These are phyloP conservation scores for Drosophila aff. DNA, from an alignment of 1,140 invertebrate genomes.

Conservation along the genomic window DNA sequence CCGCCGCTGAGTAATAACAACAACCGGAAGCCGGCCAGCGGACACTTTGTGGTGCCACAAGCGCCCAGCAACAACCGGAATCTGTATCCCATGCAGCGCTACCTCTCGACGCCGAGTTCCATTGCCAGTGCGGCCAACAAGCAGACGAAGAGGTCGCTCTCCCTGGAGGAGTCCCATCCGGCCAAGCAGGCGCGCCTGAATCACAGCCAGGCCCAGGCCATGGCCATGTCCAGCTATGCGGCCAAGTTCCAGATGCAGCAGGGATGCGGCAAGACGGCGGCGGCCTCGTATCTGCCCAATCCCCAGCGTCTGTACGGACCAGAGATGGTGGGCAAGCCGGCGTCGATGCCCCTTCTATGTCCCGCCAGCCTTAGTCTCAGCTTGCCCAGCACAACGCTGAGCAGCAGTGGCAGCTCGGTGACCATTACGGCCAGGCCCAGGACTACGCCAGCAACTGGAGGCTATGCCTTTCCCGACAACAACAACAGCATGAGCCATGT, in stretches of 20 bases:
- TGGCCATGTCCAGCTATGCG: conserved; percentile 34
- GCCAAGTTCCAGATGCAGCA: conserved; percentile 31
- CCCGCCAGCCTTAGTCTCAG: conserved; percentile 41
- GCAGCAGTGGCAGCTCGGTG: conserved; percentile 23
- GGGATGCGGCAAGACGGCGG: conserved; percentile 10
- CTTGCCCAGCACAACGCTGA: conserved; percentile 11
- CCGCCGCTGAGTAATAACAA: conserved; percentile 44
- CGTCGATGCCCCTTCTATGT: conserved; percentile 44
- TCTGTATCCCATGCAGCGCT: conserved; percentile 63
- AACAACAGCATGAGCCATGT: conserved; percentile 25
- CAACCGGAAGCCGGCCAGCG: conserved; percentile 38
- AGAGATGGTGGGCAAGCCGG: conserved; percentile 39
- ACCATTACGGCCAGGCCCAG: conserved; percentile 59
- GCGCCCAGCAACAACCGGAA: conserved; percentile 41
- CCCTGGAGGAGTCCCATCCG: conserved; percentile 67
- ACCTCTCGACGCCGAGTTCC: conserved; percentile 72
- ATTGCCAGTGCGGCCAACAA: conserved; percentile 82
- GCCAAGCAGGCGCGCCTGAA: conserved; percentile 62
- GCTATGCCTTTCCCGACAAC: conserved; percentile 12
- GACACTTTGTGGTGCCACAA: conserved; percentile 75
- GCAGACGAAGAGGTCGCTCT: conserved; percentile 70
- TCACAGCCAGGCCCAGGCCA: conserved; percentile 34
- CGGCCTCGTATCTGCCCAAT: conserved; percentile 32
- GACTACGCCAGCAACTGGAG: neutral
- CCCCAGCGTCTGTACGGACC: conserved; percentile 58